Conservation (phyloP, 1,140 invertebrate species). For the Drosophila subpulchrella region DNA sequence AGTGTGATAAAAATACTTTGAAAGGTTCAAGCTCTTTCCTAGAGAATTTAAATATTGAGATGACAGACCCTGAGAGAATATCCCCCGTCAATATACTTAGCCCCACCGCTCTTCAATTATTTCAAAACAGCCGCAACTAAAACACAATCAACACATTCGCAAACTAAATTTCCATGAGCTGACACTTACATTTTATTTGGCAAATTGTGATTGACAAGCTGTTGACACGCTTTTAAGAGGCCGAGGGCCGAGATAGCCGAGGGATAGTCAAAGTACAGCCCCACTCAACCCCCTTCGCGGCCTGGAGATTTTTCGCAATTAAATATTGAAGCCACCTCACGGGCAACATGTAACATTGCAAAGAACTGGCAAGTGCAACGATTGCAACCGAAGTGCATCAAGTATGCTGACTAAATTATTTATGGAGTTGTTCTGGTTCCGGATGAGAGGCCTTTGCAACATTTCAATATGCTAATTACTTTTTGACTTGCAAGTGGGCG, state of each 20-base stretch:
- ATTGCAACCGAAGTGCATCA: conserved; percentile 39
- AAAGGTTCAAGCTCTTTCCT: background rate
- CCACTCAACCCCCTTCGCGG: conserved; percentile 37
- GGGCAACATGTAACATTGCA: conserved; percentile 29
- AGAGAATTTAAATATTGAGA: background rate
- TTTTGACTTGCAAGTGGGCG: conserved; percentile 59
- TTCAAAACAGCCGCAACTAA: conserved; percentile 33
- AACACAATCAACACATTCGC: conserved; percentile 58
- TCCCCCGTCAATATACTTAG: conserved; percentile 6
- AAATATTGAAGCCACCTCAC: conserved; percentile 60
- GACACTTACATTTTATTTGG: conserved; percentile 80
- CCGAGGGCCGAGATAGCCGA: background rate
- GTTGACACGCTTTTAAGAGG: conserved; percentile 74
- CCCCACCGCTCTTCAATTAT: conserved; percentile 30
- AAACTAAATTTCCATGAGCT: conserved; percentile 54
- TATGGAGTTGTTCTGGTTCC: conserved; percentile 20
- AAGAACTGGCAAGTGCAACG: conserved; percentile 47
- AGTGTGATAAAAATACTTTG: background rate
- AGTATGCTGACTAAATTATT: conserved; percentile 58
- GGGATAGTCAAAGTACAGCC: conserved; percentile 7
- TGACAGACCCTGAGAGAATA: conserved; percentile 8
- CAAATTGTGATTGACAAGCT: conserved; percentile 79
- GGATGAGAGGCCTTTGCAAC: conserved; percentile 19
- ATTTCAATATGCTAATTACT: conserved; percentile 81
- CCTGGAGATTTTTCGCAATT: conserved; percentile 56